Evolutionary conservation across 92 coral and sea anemone genomes (phyloP), one percentile per base, ranked within the genome.

Genomic region (Virgularia gustaviana): DNA sequence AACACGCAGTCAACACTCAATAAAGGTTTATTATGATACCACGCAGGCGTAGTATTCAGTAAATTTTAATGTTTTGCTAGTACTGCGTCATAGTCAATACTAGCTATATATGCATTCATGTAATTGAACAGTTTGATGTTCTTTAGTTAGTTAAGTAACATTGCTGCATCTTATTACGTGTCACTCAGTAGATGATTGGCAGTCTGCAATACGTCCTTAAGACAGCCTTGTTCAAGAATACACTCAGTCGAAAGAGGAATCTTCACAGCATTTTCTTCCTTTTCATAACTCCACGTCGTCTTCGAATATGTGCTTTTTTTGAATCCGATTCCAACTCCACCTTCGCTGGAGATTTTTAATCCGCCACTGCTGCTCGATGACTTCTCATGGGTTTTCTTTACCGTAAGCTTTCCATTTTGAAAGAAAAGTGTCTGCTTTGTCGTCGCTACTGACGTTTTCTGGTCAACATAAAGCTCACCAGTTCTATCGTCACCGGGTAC

Each of bases 171-270:
- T n/a, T n/a, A n/a, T n/a, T n/a, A n/a, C 10, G 41, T 73, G 33
- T 62, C 45, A 12, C 33, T 52, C 4, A 76, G 20, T n/a, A 53
- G 63, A 2, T 65, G 20, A 10, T 33, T 43, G 36, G 51, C 75
- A 18, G 32, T 13, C 2, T 39, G 18, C 19, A 76, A 65, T 6
- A 63, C 16, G 3, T 47, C 33, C 18, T 60, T 47, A 18, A 73
- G 45, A 39, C 81, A 76, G 18, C 29, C 81, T 44, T 33, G 47
- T 52, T 76, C 75, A 34, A 76, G 75, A 41, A 63, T 30, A 36
- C 81, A 76, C 27, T 49, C 18, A 15, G 63, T 75, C 2, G 39
- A 27, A 0, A 76, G 2, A 1, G 81, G 81, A 29, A 76, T 4
- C 57, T 43, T 54, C 5, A 76, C 9, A 20, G 16, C 38, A 43